Percentiles rank a stretch among this genome's conserved stretches.
These are phyloP conservation scores for Lumbricus terrestris DNA, from an alignment of 2,888 invertebrate species.

Conservation along the genomic window DNA sequence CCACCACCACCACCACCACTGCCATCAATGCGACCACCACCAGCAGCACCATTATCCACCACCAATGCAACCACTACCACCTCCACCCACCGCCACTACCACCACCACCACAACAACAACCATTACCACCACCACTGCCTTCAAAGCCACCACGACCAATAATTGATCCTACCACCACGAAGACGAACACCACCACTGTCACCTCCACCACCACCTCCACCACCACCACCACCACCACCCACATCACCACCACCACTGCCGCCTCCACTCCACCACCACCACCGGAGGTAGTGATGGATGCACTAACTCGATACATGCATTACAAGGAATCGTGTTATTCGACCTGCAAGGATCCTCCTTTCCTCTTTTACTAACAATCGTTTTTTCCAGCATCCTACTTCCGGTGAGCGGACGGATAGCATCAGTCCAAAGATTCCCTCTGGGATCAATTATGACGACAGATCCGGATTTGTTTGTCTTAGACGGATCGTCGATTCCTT, in stretches of 20 bases:
- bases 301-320: not conserved
- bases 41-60: not conserved
- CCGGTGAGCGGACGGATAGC: not conserved
- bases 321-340: not conserved
- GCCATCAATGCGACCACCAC: not conserved
- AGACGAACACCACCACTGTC: too few species aligned
- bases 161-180: too few species aligned
- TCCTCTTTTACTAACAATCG: not conserved
- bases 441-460: not conserved
- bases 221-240: too few species aligned
- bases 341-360: not conserved
- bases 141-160: too few species aligned
- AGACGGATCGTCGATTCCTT: not conserved
- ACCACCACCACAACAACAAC: too few species aligned
- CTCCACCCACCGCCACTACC: not conserved
- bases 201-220: too few species aligned
- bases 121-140: too few species aligned
- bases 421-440: not conserved
- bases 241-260: too few species aligned
- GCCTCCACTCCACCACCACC: not conserved
- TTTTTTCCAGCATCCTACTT: not conserved
- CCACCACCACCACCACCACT: not conserved
- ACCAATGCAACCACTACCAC: not conserved
- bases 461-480: not conserved
- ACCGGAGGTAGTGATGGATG: not conserved